A percentile compares a stretch with the other conserved stretches of the same genome.
Conservation (phyloP, 2,888 invertebrate species). For the Aleiodes leptofemur region DNA sequence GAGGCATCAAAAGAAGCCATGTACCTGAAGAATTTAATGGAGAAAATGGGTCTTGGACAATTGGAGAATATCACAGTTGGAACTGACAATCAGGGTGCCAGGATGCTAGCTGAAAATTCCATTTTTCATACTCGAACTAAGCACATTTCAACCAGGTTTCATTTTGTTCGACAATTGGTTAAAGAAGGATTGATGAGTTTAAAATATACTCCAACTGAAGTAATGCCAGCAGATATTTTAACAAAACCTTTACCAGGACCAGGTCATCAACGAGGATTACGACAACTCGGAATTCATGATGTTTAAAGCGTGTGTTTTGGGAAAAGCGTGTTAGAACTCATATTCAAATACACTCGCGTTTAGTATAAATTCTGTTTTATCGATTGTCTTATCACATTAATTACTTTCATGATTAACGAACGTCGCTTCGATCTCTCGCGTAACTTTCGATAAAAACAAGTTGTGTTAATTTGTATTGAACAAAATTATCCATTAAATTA, state of each 20-base stretch:
- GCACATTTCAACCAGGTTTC: not conserved
- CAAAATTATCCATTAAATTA: no score
- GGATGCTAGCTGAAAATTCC: not conserved
- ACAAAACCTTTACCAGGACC: slow-evolving; percentile 10
- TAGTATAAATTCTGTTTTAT: not conserved
- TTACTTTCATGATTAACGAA: no score
- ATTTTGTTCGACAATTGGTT: not conserved
- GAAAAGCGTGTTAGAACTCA: not conserved
- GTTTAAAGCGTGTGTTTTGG: not conserved
- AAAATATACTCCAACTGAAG: slow-evolving; percentile 9
- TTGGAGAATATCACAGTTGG: not conserved
- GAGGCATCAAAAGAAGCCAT: slow-evolving; percentile 38
- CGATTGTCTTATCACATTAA: not conserved
- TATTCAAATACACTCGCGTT: slow-evolving; percentile 4
- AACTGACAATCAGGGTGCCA: slow-evolving; percentile 40
- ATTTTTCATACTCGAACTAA: no score
- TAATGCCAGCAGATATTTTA: slow-evolving; percentile 9
- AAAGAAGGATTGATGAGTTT: not conserved
- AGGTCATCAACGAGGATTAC: slow-evolving; percentile 3
- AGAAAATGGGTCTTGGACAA: slow-evolving; percentile 11
- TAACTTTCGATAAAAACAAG: no score
- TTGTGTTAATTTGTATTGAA: no score
- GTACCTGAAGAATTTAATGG: slow-evolving; percentile 23
- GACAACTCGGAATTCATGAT: not conserved
- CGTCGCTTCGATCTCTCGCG: no score